A percentile compares a stretch with the other conserved stretches of the same genome.
Conservation (phyloP, 2,113 vertebrate species). For the Actenoides hombroni region DNA sequence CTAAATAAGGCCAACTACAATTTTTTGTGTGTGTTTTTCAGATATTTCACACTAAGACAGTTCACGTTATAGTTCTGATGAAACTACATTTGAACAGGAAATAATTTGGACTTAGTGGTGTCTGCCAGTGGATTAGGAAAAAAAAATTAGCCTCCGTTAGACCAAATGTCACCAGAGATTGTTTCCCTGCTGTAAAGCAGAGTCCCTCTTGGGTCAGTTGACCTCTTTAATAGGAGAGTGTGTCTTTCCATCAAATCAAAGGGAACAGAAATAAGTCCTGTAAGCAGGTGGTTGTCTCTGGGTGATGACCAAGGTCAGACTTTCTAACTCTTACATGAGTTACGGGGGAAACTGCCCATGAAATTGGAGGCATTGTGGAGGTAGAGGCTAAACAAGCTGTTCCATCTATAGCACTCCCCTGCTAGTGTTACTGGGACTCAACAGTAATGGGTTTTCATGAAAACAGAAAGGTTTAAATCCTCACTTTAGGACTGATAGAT, state of each 20-base stretch:
- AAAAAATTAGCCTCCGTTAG: not conserved
- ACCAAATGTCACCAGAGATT: not conserved
- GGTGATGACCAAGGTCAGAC: slow-evolving; percentile 17
- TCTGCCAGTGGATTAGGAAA: not conserved
- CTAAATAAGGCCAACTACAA: not conserved
- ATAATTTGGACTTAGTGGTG: not conserved
- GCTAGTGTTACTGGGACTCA: not conserved
- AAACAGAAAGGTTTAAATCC: not conserved
- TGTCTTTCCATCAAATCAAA: slow-evolving; percentile 37
- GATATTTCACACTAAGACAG: not conserved
- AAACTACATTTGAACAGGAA: not conserved
- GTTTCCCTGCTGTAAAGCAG: not conserved
- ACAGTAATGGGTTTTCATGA: not conserved
- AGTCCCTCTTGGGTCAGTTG: not conserved
- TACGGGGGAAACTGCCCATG: not conserved
- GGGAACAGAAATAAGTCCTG: not conserved
- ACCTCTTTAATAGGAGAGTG: not conserved
- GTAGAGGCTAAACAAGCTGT: not conserved
- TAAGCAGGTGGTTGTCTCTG: slow-evolving; percentile 16
- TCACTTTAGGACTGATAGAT: not conserved
- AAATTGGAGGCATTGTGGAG: not conserved
- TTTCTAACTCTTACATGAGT: not conserved
- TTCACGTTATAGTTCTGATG: not conserved
- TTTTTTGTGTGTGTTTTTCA: not conserved
- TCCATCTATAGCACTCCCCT: not conserved